Base-by-base conservation (phyloP, 1,140 invertebrate species). In the Drosophila serrata region DNA sequence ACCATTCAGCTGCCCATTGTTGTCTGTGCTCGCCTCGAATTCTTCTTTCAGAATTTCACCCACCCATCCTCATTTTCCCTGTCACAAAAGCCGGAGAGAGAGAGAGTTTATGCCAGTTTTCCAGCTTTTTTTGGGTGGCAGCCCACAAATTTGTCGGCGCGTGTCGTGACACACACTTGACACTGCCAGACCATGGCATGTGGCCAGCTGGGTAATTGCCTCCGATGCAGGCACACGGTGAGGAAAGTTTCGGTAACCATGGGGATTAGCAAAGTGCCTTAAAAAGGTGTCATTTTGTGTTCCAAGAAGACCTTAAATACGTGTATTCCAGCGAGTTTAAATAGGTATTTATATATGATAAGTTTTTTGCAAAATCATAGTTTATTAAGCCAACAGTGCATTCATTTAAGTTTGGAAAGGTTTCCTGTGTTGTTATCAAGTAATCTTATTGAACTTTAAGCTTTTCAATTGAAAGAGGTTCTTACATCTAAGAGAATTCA, bases 61-160 rank as follows among this genome's bases (percentile, higher is more conserved):
- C 40, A 15, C 4, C 6, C 12, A n/a, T n/a, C 19, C 39, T 39
- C 31, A 69, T 69, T 45, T 39, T 67, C 42, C 56, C 42, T 40
- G 42, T 24, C 6, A n/a, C 43, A 40, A 43, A 70, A 49, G 51
- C 67, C 58, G 51, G 15, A 59, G 17, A 70, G 42, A 72, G 42
- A n/a, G n/a, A 70, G 42, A 72, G 42, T 72, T 72, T 40, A 59
- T 58, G 65, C 22, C 69, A 59, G 68, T 75, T 75, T 75, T 75
- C 43, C 70, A 35, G 73, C 53, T 65, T 75, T 65, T 75, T 75
- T 49, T 27, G 67, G 24, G 22, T 31, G 35, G 53, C 19, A 48
- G 55, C 33, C 55, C 61, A 76, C 74, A 76, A 76, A 76, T 76
- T 76, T 76, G 73, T 77, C 73, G 73, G 67, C 69, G 69, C 69